These are phyloP conservation scores for Sebastes cheni DNA, from an alignment of 2,797 vertebrate genomes.

Conservation along the genomic window DNA sequence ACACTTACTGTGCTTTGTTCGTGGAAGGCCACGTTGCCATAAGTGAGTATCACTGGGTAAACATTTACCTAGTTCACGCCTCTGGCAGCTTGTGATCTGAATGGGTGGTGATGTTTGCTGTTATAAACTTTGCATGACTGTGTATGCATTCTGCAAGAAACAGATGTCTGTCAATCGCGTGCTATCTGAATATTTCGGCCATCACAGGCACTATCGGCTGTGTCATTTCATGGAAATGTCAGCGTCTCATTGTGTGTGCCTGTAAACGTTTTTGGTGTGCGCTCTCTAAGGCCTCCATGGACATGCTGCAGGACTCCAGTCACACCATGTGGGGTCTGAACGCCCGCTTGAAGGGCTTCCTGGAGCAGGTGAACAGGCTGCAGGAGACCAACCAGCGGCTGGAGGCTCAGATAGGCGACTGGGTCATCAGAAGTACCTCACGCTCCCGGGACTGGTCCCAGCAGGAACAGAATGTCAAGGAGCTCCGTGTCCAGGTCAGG, in stretches of 20 bases:
- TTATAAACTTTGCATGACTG: conserved; percentile 20
- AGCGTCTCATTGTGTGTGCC: background rate
- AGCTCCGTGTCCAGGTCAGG: conserved; percentile 80
- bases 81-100: conserved; percentile 41
- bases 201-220: background rate
- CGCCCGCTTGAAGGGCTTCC: conserved; percentile 70
- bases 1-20: conserved; percentile 7
- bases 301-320: conserved; percentile 60
- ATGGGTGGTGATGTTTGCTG: conserved; percentile 40
- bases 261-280: conserved; percentile 13
- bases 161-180: background rate
- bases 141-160: background rate
- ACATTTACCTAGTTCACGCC: conserved; percentile 76
- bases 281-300: conserved; percentile 57
- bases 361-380: conserved; percentile 77
- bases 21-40: conserved; percentile 41
- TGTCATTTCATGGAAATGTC: conserved; percentile 40
- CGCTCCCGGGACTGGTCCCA: conserved; percentile 57
- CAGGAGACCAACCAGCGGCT: conserved; percentile 75
- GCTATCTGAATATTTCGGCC: background rate
- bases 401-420: conserved; percentile 73
- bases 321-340: conserved; percentile 72
- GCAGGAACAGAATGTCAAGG: conserved; percentile 70
- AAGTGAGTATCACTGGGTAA: conserved; percentile 73
- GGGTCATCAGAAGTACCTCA: conserved; percentile 33